Evolutionary conservation across 1,140 invertebrate species (phyloP), one percentile per base, ranked within the genome.

Genomic region (Colletes latitarsis): DNA sequence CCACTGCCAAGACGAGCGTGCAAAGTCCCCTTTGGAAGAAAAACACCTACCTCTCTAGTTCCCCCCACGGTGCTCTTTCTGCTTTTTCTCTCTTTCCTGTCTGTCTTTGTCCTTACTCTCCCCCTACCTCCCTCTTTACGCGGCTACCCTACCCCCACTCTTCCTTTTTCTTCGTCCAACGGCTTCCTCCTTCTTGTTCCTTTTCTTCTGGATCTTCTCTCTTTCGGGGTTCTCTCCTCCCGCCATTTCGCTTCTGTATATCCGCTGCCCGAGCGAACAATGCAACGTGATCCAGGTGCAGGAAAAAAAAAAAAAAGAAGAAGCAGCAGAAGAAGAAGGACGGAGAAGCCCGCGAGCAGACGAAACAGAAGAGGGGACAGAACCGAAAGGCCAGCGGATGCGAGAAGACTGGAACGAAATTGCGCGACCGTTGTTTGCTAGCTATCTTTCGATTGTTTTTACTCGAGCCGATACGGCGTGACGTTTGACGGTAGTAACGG

Each of bases 11-110:
- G 82, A 89, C 85, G 83, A 88, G 78, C 83, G 89, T 88, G 86
- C 88, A 85, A 89, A 89, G 75, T 87, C 69, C 85, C 81, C 77
- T 81, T 86, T 77, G 77, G 69, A 88, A 88, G 87, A 89, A 89
- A 88, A 88, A 89, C 88, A 88, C 73, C 81, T 85, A 67, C 64
- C 73, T 82, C 77, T 82, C 53, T 77, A 71, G 41, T 62, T n/a
- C 81, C 67, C 43, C 6, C 43, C 43, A 46, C 43, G 55, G 43
- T 60, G 10, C 82, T 64, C 52, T 75, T 74, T 55, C 57, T 39
- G 41, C 76, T 21, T 60, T 78, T 79, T 77, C 30, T 21, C 46
- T 19, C 39, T 10, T 19, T 81, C 12, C 9, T 41, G 3, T 62
- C 39, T 70, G 17, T 78, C 62, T 60, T 19, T 58, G 12, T 57